Conservation (phyloP, 2,113 vertebrate species). For the Todiramphus saurophagus region DNA sequence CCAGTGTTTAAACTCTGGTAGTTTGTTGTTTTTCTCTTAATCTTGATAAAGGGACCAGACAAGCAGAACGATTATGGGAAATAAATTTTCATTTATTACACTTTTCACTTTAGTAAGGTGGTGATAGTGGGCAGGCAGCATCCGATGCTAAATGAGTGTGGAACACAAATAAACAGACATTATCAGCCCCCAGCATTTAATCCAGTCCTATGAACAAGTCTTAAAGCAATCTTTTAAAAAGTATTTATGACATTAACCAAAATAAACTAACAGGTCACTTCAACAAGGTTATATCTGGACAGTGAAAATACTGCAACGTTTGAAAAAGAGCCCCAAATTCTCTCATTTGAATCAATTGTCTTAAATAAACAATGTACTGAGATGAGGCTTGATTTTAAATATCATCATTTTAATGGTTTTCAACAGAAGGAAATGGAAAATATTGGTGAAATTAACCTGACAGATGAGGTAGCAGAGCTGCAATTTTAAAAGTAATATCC, state of each 20-base stretch:
- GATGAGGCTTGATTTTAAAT: constrained; percentile 29
- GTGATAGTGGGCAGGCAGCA: neutral
- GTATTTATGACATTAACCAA: neutral
- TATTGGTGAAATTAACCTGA: constrained; percentile 45
- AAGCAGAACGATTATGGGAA: neutral
- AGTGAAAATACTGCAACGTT: neutral
- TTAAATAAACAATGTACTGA: constrained; percentile 28
- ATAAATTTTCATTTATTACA: neutral
- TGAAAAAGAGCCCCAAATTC: neutral
- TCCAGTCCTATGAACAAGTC: neutral
- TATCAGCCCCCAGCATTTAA: neutral
- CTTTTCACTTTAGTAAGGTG: neutral
- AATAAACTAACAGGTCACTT: neutral
- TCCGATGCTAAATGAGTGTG: neutral
- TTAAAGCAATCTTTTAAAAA: neutral
- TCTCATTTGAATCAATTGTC: constrained; percentile 6
- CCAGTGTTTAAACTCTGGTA: neutral
- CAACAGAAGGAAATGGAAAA: constrained; percentile 55
- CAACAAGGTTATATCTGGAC: neutral
- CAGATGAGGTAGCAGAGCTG: constrained; percentile 47
- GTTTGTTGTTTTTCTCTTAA: neutral
- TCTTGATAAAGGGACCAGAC: neutral
- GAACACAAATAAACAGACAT: neutral
- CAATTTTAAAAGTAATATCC: constrained; percentile 43
- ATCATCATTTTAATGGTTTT: constrained; percentile 29